A percentile compares a stretch with the other conserved stretches of the same genome.
Evolutionary conservation across 2,113 vertebrate genomes (phyloP).

Genomic region (human): GRCh38 chr13:96282501-96283000

Average conservation of each 20-base stretch:
- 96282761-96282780: background rate
- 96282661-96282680: background rate
- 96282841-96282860: background rate
- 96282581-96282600: background rate
- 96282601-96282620: background rate
- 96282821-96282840: slow-evolving; percentile 10
- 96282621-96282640: background rate
- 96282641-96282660: background rate
- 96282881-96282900: slow-evolving; percentile 49
- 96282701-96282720: background rate
- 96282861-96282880: slow-evolving; percentile 33
- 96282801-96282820: background rate
- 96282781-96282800: background rate
- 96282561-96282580: background rate
- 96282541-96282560: background rate
- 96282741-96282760: background rate
- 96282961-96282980: slow-evolving; percentile 21
- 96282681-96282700: background rate
- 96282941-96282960: slow-evolving; percentile 8
- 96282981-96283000: background rate
- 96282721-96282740: background rate
- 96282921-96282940: slow-evolving; percentile 54
- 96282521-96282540: background rate
- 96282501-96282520: background rate
- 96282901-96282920: slow-evolving; percentile 33